phyloP scores from a whole-genome alignment of 1,140 invertebrate species.

The Papilio aristodemus region DNA sequence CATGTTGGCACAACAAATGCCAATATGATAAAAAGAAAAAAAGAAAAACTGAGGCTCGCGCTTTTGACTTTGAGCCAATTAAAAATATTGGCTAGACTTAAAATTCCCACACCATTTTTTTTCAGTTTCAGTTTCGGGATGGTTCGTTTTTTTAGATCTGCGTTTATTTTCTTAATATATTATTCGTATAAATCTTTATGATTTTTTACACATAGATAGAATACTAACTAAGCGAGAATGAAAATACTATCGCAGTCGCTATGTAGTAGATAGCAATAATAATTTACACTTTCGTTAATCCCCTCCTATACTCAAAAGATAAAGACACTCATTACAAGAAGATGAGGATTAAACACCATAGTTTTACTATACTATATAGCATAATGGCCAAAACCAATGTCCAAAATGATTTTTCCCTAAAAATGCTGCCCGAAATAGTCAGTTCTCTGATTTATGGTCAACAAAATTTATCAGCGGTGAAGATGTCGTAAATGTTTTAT shows the following conservation, averaged over 20 bases:
- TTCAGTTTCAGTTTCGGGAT: background rate
- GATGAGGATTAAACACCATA: no score
- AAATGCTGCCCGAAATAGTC: background rate
- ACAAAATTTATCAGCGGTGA: slow-evolving; percentile 11
- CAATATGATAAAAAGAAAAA: slow-evolving; percentile 29
- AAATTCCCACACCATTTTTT: background rate
- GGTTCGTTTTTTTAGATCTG: background rate
- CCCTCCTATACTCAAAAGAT: no score
- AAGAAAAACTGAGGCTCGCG: background rate
- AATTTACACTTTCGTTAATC: no score
- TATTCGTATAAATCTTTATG: no score
- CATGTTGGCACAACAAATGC: slow-evolving; percentile 28
- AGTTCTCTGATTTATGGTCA: slow-evolving; percentile 20
- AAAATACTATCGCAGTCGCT: no score
- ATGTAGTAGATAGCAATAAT: no score
- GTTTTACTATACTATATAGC: no score
- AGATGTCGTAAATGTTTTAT: slow-evolving; percentile 29
- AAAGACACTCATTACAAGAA: no score
- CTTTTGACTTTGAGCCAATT: slow-evolving; percentile 29
- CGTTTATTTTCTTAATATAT: background rate
- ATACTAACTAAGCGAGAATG: no score
- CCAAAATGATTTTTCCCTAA: background rate
- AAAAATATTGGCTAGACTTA: slow-evolving; percentile 19
- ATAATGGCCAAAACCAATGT: background rate
- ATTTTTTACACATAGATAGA: no score